Base-by-base conservation (phyloP, 2,113 vertebrate species). In the Odocoileus virginianus region DNA sequence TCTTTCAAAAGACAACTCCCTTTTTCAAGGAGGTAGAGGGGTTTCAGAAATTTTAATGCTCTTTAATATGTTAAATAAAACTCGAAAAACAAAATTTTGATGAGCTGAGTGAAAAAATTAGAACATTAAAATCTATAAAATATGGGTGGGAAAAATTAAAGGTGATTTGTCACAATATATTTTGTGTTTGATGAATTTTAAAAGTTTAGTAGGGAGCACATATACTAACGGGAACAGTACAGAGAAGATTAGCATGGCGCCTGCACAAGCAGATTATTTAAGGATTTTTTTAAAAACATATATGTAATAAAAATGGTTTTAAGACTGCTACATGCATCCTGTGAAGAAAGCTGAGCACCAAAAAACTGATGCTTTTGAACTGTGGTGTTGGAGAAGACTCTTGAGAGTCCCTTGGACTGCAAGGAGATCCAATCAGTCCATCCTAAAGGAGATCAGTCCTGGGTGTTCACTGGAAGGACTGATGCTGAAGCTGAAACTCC, bases 41-140 rank as follows among this genome's bases (percentile, higher is more conserved):
- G 10, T 61, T 64, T 87, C 54, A 89, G 64, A 92, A 93, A 95
- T n/a, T 11, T 79, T 43, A 95, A 23, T 92, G 79, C 12, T 60
- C 58, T 95, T 94, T 91, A 89, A 19, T 10, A 71, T 12, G 52
- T 58, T 61, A 91, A 93, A 45, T 87, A 91, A 88, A 93, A 91
- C 23, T 74, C 25, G 47, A 79, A 94, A 95, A 95, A 27, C 16
- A 84, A 76, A 64, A 81, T 50, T 79, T 81, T 83, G 28, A 89
- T 74, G 54, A 95, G 6, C 55, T 89, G 40, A 36, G 55, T 40
- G 19, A 67, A 82, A 94, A 89, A 79, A 28, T 79, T 27, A 86
- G 33, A 88, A 95, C 61, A 50, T 14, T 82, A 28, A 97, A 93
- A 83, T 33, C n/a, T 19, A 61, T 74, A 40, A 79, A 78, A 85